phyloP scores from a whole-genome alignment of 2,888 invertebrate genomes.

The Agriopis marginaria region DNA sequence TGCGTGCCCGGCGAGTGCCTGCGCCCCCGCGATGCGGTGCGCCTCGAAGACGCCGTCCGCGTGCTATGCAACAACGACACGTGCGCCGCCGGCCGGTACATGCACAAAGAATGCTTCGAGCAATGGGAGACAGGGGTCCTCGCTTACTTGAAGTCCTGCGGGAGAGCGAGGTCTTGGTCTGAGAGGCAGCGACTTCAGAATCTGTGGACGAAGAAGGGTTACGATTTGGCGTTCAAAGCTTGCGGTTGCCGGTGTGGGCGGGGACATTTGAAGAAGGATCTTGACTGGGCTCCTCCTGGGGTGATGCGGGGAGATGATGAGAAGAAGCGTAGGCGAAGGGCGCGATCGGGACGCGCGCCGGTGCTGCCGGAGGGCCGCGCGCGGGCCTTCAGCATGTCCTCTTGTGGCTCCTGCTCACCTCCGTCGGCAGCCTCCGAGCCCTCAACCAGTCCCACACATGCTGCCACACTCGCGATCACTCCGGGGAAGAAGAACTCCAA shows the following conservation, averaged over 20 bases:
- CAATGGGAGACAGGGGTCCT: constrained; percentile 96
- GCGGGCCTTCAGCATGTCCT: constrained; percentile 92
- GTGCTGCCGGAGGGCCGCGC: constrained; percentile 84
- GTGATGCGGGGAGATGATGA: constrained; percentile 83
- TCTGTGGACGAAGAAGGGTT: constrained; percentile 99
- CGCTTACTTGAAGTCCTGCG: constrained; percentile 95
- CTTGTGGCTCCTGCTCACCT: constrained; percentile 93
- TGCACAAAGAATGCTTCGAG: constrained; percentile 98
- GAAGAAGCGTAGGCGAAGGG: constrained; percentile 77
- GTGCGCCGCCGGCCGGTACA: constrained; percentile 95
- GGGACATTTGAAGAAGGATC: constrained; percentile 97
- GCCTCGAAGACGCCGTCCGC: constrained; percentile 92
- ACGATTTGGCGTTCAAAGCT: constrained; percentile 97
- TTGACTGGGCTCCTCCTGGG: constrained; percentile 95
- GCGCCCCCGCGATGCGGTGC: constrained; percentile 88
- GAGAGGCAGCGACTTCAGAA: constrained; percentile 97
- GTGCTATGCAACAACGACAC: constrained; percentile 98
- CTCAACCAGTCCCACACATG: constrained; percentile 90
- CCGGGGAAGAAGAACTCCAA: constrained; percentile 91
- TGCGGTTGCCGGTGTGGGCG: constrained; percentile 97
- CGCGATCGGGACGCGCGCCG: constrained; percentile 72
- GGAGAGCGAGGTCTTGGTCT: constrained; percentile 97
- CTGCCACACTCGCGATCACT: constrained; percentile 79
- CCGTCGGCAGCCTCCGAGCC: constrained; percentile 93
- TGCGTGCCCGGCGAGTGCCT: constrained; percentile 95